Percentiles rank a stretch among this genome's conserved stretches.
These are phyloP conservation scores for Pteropus alecto DNA, from an alignment of 2,113 vertebrate genomes.

Conservation along the genomic window DNA sequence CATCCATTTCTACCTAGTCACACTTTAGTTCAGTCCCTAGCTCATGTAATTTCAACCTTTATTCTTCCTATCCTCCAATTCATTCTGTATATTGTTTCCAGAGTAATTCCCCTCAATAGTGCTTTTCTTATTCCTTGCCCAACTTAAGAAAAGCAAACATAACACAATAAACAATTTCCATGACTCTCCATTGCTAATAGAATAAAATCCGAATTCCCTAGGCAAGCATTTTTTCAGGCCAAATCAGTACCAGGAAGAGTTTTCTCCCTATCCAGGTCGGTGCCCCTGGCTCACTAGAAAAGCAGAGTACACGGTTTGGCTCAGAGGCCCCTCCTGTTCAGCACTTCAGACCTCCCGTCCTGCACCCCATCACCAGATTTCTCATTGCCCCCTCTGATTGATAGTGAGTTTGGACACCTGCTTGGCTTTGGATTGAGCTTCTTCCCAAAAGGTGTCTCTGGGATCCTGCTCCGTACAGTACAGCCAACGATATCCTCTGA, in stretches of 20 bases:
- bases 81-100: neutral
- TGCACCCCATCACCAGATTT: neutral
- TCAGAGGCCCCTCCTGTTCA: neutral
- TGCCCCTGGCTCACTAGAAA: neutral
- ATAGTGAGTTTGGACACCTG: neutral
- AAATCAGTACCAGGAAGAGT: neutral
- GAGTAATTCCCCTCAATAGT: neutral
- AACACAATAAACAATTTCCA: neutral
- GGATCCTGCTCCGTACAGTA: too few relatives aligned
- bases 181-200: neutral
- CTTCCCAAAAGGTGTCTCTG: neutral
- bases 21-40: neutral
- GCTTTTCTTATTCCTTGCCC: neutral
- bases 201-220: neutral
- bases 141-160: neutral
- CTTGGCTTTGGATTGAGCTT: neutral
- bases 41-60: neutral
- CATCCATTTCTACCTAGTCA: neutral
- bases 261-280: neutral
- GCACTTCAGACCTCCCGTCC: neutral
- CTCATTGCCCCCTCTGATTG: neutral
- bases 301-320: neutral
- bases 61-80: neutral
- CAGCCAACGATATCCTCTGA: neutral
- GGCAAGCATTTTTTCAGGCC: neutral